phyloP scores from a whole-genome alignment of 2,113 vertebrate species.

The Melospiza georgiana region DNA sequence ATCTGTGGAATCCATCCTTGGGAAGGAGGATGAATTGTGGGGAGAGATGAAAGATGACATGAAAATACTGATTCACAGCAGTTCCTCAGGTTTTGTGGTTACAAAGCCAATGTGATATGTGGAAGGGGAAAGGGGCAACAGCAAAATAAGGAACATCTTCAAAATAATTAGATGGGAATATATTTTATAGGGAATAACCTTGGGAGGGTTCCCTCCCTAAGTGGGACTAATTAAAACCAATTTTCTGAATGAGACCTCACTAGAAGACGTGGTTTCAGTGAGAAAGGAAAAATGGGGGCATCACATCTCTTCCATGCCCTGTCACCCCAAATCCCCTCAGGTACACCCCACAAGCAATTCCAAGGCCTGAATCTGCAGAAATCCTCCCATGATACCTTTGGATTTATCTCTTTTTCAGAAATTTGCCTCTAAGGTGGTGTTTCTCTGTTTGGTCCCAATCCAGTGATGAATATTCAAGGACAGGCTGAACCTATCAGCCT shows the following conservation, averaged over 20 bases:
- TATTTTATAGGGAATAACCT: background rate
- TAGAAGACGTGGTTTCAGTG: accelerated
- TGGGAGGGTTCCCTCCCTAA: background rate
- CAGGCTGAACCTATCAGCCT: background rate
- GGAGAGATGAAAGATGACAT: background rate
- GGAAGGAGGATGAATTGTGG: background rate
- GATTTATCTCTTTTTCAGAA: background rate
- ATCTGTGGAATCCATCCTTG: background rate
- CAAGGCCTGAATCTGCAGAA: background rate
- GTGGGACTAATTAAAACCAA: background rate
- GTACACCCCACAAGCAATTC: background rate
- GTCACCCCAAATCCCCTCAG: background rate
- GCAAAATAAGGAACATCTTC: background rate
- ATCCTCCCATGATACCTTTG: background rate
- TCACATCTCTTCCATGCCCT: accelerated
- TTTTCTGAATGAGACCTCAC: background rate
- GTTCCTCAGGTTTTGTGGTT: background rate
- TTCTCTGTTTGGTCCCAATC: background rate
- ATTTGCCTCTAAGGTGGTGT: background rate
- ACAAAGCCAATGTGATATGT: accelerated
- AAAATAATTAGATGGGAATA: background rate
- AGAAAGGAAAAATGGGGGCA: background rate
- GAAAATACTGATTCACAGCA: background rate
- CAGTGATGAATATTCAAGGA: background rate
- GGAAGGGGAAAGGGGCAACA: background rate